A percentile compares a stretch with the other conserved stretches of the same genome.
These are phyloP conservation scores for Tenualosa thibaudeaui DNA, from an alignment of 2,797 vertebrate genomes.

Conservation along the genomic window DNA sequence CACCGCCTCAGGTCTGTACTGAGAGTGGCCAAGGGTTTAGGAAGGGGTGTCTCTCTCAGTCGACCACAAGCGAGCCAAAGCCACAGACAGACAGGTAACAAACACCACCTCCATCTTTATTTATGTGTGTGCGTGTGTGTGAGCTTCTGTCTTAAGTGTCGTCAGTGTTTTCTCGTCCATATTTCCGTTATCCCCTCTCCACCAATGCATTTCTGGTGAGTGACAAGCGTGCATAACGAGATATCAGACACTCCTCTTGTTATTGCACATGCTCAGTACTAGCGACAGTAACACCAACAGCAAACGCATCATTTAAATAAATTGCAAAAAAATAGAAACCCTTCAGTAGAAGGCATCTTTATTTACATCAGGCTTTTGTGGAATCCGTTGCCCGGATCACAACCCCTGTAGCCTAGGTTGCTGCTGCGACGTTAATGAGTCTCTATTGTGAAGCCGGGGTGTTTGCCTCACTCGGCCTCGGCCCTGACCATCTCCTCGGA, in stretches of 20 bases:
- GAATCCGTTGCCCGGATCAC: constrained; percentile 77
- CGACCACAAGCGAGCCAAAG: background rate
- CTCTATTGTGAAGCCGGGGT: constrained; percentile 61
- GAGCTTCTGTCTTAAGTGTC: constrained; percentile 59
- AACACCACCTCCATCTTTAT: constrained; percentile 70
- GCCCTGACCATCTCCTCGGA: constrained; percentile 45
- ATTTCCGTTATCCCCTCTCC: constrained; percentile 26
- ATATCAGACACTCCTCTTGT: constrained; percentile 13
- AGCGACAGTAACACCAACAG: background rate
- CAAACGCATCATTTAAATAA: background rate
- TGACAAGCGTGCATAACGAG: background rate
- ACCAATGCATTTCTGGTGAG: constrained; percentile 23
- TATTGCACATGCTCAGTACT: constrained; percentile 13
- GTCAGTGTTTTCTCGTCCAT: constrained; percentile 52
- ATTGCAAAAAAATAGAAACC: background rate
- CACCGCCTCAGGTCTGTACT: background rate
- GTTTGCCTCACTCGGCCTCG: background rate
- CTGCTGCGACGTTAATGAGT: constrained; percentile 64
- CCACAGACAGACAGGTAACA: constrained; percentile 68
- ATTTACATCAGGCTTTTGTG: constrained; percentile 75
- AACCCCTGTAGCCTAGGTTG: constrained; percentile 70
- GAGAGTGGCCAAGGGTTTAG: constrained; percentile 64
- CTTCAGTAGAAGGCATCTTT: constrained; percentile 59
- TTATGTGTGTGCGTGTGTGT: constrained; percentile 65
- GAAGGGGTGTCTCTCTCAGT: constrained; percentile 59